These are phyloP conservation scores for Geotrypetes seraphini DNA, from an alignment of 2,797 vertebrate genomes.

Conservation along the genomic window DNA sequence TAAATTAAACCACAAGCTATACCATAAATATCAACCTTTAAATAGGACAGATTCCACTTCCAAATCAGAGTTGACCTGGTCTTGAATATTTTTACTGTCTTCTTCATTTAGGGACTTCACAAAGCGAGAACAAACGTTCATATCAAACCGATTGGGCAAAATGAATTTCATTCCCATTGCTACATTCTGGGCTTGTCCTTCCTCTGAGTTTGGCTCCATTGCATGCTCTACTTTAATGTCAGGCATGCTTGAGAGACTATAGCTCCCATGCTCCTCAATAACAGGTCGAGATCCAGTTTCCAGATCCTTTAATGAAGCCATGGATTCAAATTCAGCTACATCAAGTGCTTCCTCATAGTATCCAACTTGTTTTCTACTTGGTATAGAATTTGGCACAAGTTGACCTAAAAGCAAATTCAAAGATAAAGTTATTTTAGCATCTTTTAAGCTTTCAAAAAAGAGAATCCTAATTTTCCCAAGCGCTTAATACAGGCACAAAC, in stretches of 20 bases:
- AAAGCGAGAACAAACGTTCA: slow-evolving; percentile 95
- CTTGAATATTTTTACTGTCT: slow-evolving; percentile 98
- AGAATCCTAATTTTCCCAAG: too few relatives aligned
- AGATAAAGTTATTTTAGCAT: too few relatives aligned
- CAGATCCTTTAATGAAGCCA: slow-evolving; percentile 43
- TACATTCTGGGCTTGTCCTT: slow-evolving; percentile 67
- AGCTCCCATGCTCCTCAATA: slow-evolving; percentile 75
- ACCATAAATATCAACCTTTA: slow-evolving; percentile 73
- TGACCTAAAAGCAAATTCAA: slow-evolving; percentile 20
- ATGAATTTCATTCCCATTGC: slow-evolving; percentile 97
- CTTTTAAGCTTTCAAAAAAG: too few relatives aligned
- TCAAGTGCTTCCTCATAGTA: slow-evolving; percentile 16
- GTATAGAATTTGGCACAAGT: neutral
- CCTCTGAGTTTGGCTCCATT: slow-evolving; percentile 54
- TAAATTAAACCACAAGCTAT: too few relatives aligned
- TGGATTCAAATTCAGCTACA: slow-evolving; percentile 10
- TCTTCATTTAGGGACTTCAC: slow-evolving; percentile 96
- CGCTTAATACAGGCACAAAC: too few relatives aligned
- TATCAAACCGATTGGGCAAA: slow-evolving; percentile 92
- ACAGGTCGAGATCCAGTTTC: slow-evolving; percentile 48
- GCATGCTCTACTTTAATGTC: slow-evolving; percentile 83
- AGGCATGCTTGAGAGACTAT: slow-evolving; percentile 69
- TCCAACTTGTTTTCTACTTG: neutral
- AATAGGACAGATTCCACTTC: slow-evolving; percentile 96
- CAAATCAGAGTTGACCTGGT: slow-evolving; percentile 96